Evolutionary conservation across 2,113 vertebrate genomes (phyloP), one percentile per base, ranked within the genome.

Genomic region (Apistogramma diplotaenia): DNA sequence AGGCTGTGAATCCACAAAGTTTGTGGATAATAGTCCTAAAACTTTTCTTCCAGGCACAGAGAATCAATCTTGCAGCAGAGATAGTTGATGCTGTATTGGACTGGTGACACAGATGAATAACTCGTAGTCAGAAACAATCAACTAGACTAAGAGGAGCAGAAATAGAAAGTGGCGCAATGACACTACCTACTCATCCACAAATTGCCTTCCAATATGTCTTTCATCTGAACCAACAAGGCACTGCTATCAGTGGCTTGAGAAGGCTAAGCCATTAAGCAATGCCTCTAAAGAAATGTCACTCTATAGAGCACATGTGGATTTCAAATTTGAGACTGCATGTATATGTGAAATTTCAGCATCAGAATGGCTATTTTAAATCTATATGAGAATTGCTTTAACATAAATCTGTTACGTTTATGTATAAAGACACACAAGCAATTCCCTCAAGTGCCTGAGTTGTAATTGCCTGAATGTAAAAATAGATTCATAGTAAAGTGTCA

Each of bases 41-140:
- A 87, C 75, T 87, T 88, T 86, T 86, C 70, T 74, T 79, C 46
- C 70, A 76, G 5, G 9, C 49, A 37, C 72, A 49, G 37, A 81
- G 76, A 81, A 89, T 86, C 81, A 82, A 62, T 81, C 60, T 78
- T 60, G 7, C 43, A 62, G 61, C 4, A 23, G 25, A 43, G 33
- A 80, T 40, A 84, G 31, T n/a, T 75, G 83, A 76, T 60, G 51
- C 71, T 78, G 58, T 78, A 81, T 83, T 76, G 77, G 81, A 67
- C 73, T 51, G 31, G 40, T 67, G 82, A 87, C 57, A 57, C 79
- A 77, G 84, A 89, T 83, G 83, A 86, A 86, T 78, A 81, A 85
- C 74, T 71, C 33, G 53, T 84, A 61, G 79, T 82, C 57, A 80
- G 49, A 79, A 27, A 61, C 74, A 86, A 88, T 86, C 86, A 85